These are phyloP conservation scores for Holotrichia oblita DNA, from an alignment of 1,140 invertebrate genomes.

Conservation along the genomic window DNA sequence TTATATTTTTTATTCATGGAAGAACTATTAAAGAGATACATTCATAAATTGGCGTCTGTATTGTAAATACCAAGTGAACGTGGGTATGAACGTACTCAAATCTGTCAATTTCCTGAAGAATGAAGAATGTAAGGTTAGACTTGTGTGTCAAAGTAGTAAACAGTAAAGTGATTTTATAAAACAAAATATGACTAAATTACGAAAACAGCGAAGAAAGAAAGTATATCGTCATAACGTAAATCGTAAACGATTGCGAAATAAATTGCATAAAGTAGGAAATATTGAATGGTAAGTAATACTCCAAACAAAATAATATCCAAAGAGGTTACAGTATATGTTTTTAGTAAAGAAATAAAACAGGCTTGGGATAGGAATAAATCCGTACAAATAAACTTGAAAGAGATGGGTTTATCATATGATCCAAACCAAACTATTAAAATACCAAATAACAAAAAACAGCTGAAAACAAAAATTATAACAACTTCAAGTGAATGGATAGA, in stretches of 20 bases:
- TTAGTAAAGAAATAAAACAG: constrained; percentile 76
- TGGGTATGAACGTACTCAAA: no score
- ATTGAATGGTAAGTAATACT: constrained; percentile 71
- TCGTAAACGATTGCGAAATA: constrained; percentile 74
- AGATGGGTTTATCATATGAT: constrained; percentile 86
- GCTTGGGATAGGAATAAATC: constrained; percentile 78
- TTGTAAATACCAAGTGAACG: no score
- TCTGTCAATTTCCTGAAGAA: no score
- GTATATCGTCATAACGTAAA: constrained; percentile 74
- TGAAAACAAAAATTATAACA: constrained; percentile 61
- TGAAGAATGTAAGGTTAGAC: no score
- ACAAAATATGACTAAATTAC: constrained; percentile 67
- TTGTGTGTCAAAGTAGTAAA: no score
- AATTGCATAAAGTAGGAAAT: constrained; percentile 68
- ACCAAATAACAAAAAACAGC: constrained; percentile 70
- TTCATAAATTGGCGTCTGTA: no score
- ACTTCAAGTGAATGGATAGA: constrained; percentile 59
- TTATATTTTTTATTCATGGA: no score
- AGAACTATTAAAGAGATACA: no score
- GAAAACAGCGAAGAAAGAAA: constrained; percentile 73
- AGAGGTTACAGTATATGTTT: constrained; percentile 52
- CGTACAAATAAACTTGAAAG: constrained; percentile 72
- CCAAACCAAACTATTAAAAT: constrained; percentile 77
- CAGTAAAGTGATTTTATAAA: neutral
- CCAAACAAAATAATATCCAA: constrained; percentile 24